Evolutionary conservation across 2,797 vertebrate species (phyloP), one percentile per base, ranked within the genome.

Genomic region (Megaceryle alcyon): DNA sequence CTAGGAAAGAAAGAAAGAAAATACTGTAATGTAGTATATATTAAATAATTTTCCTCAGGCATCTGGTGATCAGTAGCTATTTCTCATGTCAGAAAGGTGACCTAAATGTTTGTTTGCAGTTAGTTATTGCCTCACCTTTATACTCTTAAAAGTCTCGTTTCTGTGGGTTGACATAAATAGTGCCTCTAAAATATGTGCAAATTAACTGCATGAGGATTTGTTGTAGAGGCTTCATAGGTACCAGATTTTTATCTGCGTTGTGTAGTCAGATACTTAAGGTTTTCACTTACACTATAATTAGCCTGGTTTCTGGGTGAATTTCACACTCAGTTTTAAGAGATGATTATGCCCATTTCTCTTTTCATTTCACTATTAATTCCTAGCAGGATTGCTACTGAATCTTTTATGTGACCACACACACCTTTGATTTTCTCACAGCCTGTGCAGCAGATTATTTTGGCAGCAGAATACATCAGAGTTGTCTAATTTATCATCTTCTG

Each of bases 221-320:
- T 63, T 68, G 28, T 79, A 78, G 68, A 88, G 73, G 28, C 51
- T 88, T 82, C 48, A 20, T n/a, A 68, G 66, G 82, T 82, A 80
- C 44, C 53, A 77, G 73, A 94, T 94, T 84, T 86, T 14, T 82
- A 85, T 86, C 91, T 92, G 68, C 64, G 80, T 21, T 48, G 21
- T 72, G 8, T 57, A 88, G 70, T 88, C 86, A 85, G 77, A 88
- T 80, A 75, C 43, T 59, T 64, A 75, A 84, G 70, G 68, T 92
- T 94, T 94, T 88, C 78, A 85, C 41, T 92, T 76, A 82, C 0
- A 4, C 86, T 89, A 56, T 94, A 94, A 88, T 90, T 93, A 93
- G 76, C 41, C 26, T 37, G 14, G 78, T 90, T 92, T 92, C 86
- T 92, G 53, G 59, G 78, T 84, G 63, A 86, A 90, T 88, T 88